Evolutionary conservation across 2,888 invertebrate genomes (phyloP).

Genomic region (Petrolisthes manimaculis): DNA sequence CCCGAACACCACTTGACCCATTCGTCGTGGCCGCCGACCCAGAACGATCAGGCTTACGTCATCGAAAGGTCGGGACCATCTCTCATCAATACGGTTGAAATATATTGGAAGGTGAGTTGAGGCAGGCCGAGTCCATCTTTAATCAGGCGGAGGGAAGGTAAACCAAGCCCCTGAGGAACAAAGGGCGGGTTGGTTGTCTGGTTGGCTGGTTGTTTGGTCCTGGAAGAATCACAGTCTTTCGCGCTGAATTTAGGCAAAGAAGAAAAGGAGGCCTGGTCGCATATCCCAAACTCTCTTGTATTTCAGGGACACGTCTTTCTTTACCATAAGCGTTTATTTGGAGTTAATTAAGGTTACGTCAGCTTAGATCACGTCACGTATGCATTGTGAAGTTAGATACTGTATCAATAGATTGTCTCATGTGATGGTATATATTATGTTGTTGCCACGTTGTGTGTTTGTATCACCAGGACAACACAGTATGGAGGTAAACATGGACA

Average conservation of each 20-base stretch:
- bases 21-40: conserved; percentile 28
- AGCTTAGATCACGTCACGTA: no score
- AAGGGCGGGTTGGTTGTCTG: neutral
- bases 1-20: conserved; percentile 26
- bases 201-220: neutral
- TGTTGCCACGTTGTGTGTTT: no score
- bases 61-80: conserved; percentile 13
- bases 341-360: no score
- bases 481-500: no score
- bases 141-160: conserved; percentile 2
- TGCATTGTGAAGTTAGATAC: no score
- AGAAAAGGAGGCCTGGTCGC: no score
- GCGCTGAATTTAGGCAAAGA: conserved; percentile 11
- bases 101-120: conserved; percentile 10
- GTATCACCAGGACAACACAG: no score
- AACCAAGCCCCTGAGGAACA: conserved; percentile 9
- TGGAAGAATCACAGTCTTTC: conserved; percentile 28
- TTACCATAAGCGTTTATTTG: no score
- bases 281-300: no score
- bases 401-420: no score
- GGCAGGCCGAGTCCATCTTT: neutral
- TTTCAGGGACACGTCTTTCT: no score
- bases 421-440: no score
- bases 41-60: conserved; percentile 11
- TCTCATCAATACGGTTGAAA: conserved; percentile 27